Conservation (phyloP, 2,113 vertebrate genomes). For the Pseudopipra pipra region DNA sequence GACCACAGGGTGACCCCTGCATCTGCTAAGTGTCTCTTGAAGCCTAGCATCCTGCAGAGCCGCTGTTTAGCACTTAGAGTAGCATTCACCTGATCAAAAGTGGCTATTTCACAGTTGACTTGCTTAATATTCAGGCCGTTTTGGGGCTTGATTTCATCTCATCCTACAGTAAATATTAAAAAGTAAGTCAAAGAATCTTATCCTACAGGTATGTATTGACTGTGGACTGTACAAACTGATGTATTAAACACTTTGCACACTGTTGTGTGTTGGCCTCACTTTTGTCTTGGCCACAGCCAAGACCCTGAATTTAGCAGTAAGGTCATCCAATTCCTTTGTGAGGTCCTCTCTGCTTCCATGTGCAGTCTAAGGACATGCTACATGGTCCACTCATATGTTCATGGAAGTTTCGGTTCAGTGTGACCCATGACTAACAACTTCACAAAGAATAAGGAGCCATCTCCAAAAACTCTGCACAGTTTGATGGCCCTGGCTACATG, state of each 20-base stretch:
- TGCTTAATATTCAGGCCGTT: background rate
- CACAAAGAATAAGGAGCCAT: background rate
- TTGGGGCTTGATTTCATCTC: background rate
- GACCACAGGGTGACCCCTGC: background rate
- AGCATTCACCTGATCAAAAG: background rate
- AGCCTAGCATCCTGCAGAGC: background rate
- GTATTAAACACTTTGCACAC: background rate
- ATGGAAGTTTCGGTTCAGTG: background rate
- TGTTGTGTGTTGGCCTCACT: background rate
- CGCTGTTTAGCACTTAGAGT: background rate
- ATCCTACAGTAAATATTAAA: background rate
- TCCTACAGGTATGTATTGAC: background rate
- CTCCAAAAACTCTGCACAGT: background rate
- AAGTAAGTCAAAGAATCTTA: background rate
- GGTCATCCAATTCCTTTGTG: background rate
- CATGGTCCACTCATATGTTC: background rate
- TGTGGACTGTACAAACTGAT: background rate
- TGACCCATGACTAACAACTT: background rate
- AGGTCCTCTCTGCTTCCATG: fast-evolving
- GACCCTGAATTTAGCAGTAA: background rate
- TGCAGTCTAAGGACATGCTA: background rate
- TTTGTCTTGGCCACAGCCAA: background rate
- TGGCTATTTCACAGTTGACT: background rate
- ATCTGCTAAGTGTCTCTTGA: background rate
- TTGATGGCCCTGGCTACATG: background rate